phyloP scores from a whole-genome alignment of 2,888 invertebrate species.

The Danaus chrysippus region DNA sequence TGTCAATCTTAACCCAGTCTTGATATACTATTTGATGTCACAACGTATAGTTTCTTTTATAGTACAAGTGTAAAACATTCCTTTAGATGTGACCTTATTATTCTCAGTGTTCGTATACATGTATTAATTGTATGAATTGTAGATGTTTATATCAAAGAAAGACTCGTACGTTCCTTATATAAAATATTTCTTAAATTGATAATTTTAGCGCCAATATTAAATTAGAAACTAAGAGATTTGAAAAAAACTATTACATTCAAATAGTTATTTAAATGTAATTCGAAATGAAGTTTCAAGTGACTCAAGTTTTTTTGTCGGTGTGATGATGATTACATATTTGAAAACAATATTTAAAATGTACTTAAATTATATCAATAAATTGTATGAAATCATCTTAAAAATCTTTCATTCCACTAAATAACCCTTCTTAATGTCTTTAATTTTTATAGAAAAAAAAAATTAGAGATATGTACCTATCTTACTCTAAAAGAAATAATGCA shows the following conservation, averaged over 20 bases:
- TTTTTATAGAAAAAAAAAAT: too few species aligned
- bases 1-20: too few species aligned
- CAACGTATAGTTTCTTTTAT: conserved; percentile 6
- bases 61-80: conserved; percentile 7
- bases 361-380: conserved; percentile 44
- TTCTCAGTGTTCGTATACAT: conserved; percentile 17
- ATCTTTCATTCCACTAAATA: conserved; percentile 15
- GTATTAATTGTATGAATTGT: conserved; percentile 18
- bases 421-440: too few species aligned
- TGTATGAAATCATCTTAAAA: conserved; percentile 34
- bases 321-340: conserved; percentile 33
- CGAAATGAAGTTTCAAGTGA: conserved; percentile 23
- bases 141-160: conserved; percentile 27
- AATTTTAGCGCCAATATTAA: conserved; percentile 29
- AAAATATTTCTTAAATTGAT: conserved; percentile 25
- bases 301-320: conserved; percentile 32
- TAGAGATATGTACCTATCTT: too few species aligned
- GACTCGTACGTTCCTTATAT: conserved; percentile 35
- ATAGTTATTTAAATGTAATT: conserved; percentile 19
- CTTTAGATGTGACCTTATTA: conserved; percentile 1
- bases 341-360: conserved; percentile 38
- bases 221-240: conserved; percentile 28
- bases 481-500: too few species aligned
- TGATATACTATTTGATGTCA: too few species aligned
- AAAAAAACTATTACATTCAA: conserved; percentile 15